Evolutionary conservation across 2,797 vertebrate species (phyloP).

Genomic region (Phyllotis vaccarum): DNA sequence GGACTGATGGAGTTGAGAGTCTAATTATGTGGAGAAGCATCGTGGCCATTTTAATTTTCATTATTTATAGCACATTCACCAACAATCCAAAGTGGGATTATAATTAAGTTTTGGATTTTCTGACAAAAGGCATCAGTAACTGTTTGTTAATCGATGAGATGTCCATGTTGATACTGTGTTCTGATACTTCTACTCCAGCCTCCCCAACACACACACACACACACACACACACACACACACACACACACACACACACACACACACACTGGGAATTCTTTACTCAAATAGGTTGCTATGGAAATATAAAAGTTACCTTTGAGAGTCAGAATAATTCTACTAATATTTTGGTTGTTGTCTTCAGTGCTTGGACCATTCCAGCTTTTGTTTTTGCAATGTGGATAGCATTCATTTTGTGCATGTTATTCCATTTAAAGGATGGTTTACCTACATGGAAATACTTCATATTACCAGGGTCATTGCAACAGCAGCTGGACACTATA

Average conservation of each 20-base stretch:
- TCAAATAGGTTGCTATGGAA: neutral
- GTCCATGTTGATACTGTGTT: neutral
- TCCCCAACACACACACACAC: neutral
- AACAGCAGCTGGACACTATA: neutral
- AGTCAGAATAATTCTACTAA: neutral
- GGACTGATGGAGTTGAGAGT: neutral
- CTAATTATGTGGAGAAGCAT: neutral
- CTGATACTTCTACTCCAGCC: neutral
- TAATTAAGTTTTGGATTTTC: constrained; percentile 18
- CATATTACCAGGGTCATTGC: neutral
- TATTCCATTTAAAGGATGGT: neutral
- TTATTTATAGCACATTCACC: neutral
- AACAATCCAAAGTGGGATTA: neutral
- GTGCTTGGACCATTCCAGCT: neutral
- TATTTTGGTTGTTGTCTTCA: neutral
- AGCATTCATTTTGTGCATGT: neutral
- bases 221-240: neutral
- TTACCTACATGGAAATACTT: accelerated
- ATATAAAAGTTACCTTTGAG: neutral
- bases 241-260: neutral
- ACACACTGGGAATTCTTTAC: neutral
- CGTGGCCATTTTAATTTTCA: constrained; percentile 36
- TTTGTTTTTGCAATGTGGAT: neutral
- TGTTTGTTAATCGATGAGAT: constrained; percentile 21
- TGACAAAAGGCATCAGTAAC: neutral